Evolutionary conservation across 1,140 invertebrate genomes (phyloP), one percentile per base, ranked within the genome.

Genomic region (Pseudomyrmex dendroicus): DNA sequence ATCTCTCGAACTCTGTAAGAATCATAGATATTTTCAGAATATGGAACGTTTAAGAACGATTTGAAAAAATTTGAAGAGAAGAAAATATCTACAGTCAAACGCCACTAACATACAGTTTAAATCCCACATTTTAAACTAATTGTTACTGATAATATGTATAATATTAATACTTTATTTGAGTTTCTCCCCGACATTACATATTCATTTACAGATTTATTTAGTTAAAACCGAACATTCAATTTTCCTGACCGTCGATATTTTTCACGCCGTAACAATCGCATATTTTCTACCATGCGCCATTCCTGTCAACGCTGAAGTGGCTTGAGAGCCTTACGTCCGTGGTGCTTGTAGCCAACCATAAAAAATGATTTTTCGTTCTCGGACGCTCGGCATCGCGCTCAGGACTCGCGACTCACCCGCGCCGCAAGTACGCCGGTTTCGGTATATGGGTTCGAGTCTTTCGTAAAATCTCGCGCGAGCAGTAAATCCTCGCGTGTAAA

Each of bases 401-500:
- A 52, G 84, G 25, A 52, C 56, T 68, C 73, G 84, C 74, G 68
- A 67, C 82, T 10, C 50, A 52, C 50, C 50, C 50, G 77, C 57
- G 59, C 63, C 77, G 35, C 35, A 35, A 35, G 35, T 35, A 68
- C 84, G 87, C 83, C 76, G 83, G 85, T 89, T 89, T 88, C 84
- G 82, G 35, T 35, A 74, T 77, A 62, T 73, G 86, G 83, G 86
- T 87, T 85, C 62, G 83, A 88, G 72, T 80, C 89, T 89, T 89
- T 89, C 89, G 88, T 87, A 87, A 89, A 89, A 89, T 89, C 84
- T 82, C 72, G 86, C 74, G 86, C 84, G 70, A 84, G 90, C 86
- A 89, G 88, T 92, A 92, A 92, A 91, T 86, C 85, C 84, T 84
- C 54, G 82, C 80, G 83, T 87, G 90, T 92, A 92, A 92, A 92